Evolutionary conservation across 2,113 vertebrate genomes (phyloP).

Genomic region (Semnopithecus entellus): DNA sequence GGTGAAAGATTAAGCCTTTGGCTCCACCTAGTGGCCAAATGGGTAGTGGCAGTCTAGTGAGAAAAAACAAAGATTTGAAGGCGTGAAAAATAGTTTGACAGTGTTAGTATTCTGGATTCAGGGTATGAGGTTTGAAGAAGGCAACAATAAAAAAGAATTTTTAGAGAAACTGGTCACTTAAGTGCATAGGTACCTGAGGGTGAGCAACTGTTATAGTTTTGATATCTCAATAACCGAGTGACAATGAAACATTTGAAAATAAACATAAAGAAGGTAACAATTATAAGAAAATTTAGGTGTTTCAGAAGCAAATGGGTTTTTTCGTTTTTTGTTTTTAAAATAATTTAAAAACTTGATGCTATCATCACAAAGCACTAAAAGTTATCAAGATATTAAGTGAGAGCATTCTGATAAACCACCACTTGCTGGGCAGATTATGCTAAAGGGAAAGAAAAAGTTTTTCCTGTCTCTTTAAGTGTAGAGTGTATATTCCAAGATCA

Average conservation of each 20-base stretch:
- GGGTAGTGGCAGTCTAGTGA: neutral
- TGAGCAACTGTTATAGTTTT: neutral
- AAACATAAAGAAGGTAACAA: neutral
- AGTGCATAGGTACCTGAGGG: neutral
- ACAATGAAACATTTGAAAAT: conserved; percentile 23
- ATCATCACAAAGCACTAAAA: neutral
- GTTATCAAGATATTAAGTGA: neutral
- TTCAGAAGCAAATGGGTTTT: neutral
- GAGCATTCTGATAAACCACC: neutral
- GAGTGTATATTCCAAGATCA: neutral
- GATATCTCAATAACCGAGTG: neutral
- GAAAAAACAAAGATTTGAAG: neutral
- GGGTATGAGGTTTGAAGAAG: neutral
- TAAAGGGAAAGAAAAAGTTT: neutral
- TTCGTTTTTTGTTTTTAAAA: neutral
- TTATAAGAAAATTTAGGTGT: neutral
- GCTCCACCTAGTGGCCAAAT: conserved; percentile 34
- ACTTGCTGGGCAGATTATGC: neutral
- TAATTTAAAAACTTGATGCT: neutral
- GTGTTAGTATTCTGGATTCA: neutral
- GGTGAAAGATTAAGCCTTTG: neutral
- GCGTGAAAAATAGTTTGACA: neutral
- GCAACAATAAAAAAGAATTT: neutral
- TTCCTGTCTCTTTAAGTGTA: neutral
- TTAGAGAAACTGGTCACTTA: neutral